These are phyloP conservation scores for Synchiropus splendidus DNA, from an alignment of 2,113 vertebrate genomes.

Conservation along the genomic window DNA sequence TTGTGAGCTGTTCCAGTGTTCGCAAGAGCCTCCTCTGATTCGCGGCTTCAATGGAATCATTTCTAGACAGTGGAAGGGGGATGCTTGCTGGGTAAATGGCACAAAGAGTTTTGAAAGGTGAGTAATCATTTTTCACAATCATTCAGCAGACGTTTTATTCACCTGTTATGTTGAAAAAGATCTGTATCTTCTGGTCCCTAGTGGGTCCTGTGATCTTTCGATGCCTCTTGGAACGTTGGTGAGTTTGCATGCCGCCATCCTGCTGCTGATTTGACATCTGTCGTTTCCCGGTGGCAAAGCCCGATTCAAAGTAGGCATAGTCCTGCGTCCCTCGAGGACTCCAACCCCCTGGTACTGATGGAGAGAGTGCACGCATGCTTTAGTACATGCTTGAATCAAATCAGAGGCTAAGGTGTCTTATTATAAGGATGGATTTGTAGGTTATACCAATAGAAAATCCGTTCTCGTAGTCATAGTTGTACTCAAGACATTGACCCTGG, in stretches of 20 bases:
- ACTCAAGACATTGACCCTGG: slow-evolving; percentile 88
- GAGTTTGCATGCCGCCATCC: slow-evolving; percentile 19
- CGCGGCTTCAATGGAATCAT: slow-evolving; percentile 83
- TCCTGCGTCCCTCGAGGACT: slow-evolving; percentile 75
- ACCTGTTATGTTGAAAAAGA: slow-evolving; percentile 97
- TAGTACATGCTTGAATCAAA: background rate
- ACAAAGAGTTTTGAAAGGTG: slow-evolving; percentile 7
- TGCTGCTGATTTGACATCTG: slow-evolving; percentile 44
- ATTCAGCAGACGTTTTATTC: too few species aligned
- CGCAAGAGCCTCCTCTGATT: slow-evolving; percentile 87
- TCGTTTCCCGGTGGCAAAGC: slow-evolving; percentile 59
- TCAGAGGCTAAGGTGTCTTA: background rate
- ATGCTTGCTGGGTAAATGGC: slow-evolving; percentile 83
- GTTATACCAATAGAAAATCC: slow-evolving; percentile 89
- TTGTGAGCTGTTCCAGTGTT: slow-evolving; percentile 84
- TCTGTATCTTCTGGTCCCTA: slow-evolving; percentile 90
- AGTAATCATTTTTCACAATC: too few species aligned
- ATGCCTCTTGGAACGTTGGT: slow-evolving; percentile 75
- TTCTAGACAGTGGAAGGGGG: slow-evolving; percentile 84
- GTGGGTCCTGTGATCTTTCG: slow-evolving; percentile 63
- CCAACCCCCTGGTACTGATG: slow-evolving; percentile 85
- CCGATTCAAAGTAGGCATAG: slow-evolving; percentile 87
- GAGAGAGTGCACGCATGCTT: slow-evolving; percentile 1
- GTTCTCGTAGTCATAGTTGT: slow-evolving; percentile 97
- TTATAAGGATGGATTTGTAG: background rate